Percentiles rank a stretch among this genome's conserved stretches.
These are phyloP conservation scores for Lepidothrix coronata DNA, from an alignment of 2,113 vertebrate genomes.

Conservation along the genomic window DNA sequence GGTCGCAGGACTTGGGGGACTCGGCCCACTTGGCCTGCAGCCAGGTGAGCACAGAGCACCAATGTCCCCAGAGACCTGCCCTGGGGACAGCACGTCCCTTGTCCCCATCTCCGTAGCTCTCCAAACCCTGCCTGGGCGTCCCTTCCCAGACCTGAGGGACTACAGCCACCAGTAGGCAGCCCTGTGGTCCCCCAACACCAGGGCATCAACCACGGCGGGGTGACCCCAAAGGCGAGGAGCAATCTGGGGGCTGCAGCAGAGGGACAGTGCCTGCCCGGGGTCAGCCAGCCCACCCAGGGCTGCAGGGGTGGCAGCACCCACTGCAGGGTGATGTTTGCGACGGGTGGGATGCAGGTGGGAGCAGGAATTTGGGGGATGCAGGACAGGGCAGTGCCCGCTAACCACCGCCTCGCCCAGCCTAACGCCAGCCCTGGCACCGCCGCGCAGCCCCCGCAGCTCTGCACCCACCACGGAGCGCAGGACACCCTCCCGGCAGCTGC, in stretches of 20 bases:
- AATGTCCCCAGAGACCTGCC: not conserved
- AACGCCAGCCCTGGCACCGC: not conserved
- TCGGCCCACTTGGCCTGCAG: constrained; percentile 37
- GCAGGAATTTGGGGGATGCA: not conserved
- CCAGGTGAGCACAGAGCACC: constrained; percentile 46
- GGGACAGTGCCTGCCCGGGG: not conserved
- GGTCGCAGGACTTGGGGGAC: constrained; percentile 54
- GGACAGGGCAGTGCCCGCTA: not conserved
- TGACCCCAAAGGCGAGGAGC: not conserved
- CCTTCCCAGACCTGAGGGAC: not conserved
- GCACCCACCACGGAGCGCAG: rapidly evolving
- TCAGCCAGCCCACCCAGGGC: not conserved
- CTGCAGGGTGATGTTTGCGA: not conserved
- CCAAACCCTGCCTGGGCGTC: rapidly evolving
- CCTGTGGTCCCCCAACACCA: not conserved
- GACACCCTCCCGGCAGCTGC: rapidly evolving
- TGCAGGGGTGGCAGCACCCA: not conserved
- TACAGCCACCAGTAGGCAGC: not conserved
- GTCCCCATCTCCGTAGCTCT: not conserved
- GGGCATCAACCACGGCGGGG: not conserved
- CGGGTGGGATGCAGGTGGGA: not conserved
- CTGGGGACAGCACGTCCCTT: not conserved
- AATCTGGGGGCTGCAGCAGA: not conserved
- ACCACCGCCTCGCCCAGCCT: not conserved
- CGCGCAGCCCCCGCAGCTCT: rapidly evolving